These are phyloP conservation scores for Hipparchia semele DNA, from an alignment of 2,888 invertebrate species.

Conservation along the genomic window DNA sequence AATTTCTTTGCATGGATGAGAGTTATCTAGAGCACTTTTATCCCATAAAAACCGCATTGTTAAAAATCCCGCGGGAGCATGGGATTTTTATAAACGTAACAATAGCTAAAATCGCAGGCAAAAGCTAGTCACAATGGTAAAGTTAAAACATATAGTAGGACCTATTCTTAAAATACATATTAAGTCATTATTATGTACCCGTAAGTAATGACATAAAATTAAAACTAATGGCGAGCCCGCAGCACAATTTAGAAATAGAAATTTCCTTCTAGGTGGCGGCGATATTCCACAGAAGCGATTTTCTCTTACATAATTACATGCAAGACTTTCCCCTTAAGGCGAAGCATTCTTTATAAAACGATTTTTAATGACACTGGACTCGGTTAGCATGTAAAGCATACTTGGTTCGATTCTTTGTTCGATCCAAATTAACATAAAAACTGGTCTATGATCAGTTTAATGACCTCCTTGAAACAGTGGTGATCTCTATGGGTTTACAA, in stretches of 20 bases:
- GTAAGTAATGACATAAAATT: constrained; percentile 2
- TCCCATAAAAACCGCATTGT: too few relatives aligned
- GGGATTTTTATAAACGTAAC: too few relatives aligned
- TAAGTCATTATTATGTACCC: background rate
- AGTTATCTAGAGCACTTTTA: too few relatives aligned
- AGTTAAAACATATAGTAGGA: background rate
- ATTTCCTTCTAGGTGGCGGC: constrained; percentile 18
- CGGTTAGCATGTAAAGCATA: background rate
- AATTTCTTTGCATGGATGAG: too few relatives aligned
- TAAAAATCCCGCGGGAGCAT: too few relatives aligned
- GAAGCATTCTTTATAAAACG: constrained; percentile 15
- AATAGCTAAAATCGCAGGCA: too few relatives aligned
- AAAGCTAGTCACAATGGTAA: too few relatives aligned
- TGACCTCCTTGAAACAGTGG: too few relatives aligned
- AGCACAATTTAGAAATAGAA: constrained; percentile 19
- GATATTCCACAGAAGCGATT: constrained; percentile 27
- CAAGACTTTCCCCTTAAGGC: constrained; percentile 33
- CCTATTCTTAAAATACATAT: background rate
- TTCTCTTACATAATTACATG: constrained; percentile 35
- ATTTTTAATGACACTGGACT: background rate
- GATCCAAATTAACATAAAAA: background rate
- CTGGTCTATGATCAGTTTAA: too few relatives aligned
- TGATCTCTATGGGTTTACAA: too few relatives aligned
- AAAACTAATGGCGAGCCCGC: constrained; percentile 8
- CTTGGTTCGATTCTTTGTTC: background rate